Base-by-base conservation (phyloP, 2,797 vertebrate species). In the Anguilla marmorata region DNA sequence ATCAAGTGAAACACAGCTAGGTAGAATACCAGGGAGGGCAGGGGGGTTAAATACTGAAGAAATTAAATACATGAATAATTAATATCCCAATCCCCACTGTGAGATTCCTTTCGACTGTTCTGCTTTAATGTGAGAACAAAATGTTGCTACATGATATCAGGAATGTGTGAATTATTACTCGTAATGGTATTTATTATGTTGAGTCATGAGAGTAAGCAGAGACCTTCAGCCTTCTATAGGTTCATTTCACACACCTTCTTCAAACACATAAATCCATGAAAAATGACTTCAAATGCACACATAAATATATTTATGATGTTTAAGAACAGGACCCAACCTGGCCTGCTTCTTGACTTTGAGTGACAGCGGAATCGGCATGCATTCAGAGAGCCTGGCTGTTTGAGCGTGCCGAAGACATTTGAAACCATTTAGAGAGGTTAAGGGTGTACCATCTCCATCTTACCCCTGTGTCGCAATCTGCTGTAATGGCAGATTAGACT, bases 341-440 rank as follows among this genome's bases (percentile, higher is more conserved):
- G 52, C 30, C 9, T 83, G 76, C 12, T 83, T 58, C 30, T 69
- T 69, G 50, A 66, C 58, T 82, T 33, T 88, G 89, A 88, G 86
- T 88, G 74, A 89, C 89, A 90, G 37, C 86, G 86, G 85, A 88
- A 88, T 90, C 88, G 86, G 76, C 86, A 86, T 87, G 76, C 83
- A 89, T 80, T 60, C 89, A 86, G 60, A 66, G 60, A 60, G 90
- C 88, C 52, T 88, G 86, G 87, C 88, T 87, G 88, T 88, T 91
- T 93, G 93, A 92, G 91, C 88, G 84, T 90, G 91, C 89, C 85
- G 4, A 87, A 84, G 93, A 92, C 90, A 93, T 94, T 87, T 90
- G 91, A 94, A 89, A 93, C 90, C 87, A 91, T 93, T 95, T 94
- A 93, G 92, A 92, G 92, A 92, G 92, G 92, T 92, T 92, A 91